These are phyloP conservation scores for Malurus splendens DNA, from an alignment of 2,797 vertebrate genomes.

Conservation along the genomic window DNA sequence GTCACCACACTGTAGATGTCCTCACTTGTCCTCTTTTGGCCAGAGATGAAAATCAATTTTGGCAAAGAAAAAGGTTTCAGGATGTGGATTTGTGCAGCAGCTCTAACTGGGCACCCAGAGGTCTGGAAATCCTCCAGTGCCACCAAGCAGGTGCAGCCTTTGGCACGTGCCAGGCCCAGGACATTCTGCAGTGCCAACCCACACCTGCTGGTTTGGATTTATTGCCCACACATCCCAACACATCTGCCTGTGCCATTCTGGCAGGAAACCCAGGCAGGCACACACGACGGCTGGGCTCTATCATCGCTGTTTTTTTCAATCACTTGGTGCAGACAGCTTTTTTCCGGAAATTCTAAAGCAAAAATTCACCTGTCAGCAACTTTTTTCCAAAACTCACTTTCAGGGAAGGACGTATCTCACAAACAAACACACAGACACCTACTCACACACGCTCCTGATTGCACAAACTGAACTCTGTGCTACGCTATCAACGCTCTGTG, in stretches of 20 bases:
- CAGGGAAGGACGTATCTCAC: background rate
- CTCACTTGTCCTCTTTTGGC: background rate
- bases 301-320: background rate
- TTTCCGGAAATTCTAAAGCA: background rate
- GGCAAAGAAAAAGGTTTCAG: background rate
- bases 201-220: background rate
- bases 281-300: background rate
- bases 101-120: background rate
- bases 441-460: background rate
- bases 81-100: background rate
- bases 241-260: background rate
- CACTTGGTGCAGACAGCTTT: accelerated
- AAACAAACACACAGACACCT: background rate
- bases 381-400: background rate
- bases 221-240: background rate
- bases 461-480: conserved; percentile 38
- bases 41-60: background rate
- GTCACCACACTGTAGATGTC: background rate
- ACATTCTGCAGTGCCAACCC: accelerated
- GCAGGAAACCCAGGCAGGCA: background rate
- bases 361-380: background rate
- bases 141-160: background rate
- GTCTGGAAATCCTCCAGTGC: background rate
- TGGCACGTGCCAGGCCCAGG: background rate
- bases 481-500: background rate